Evolutionary conservation across 2,888 invertebrate genomes (phyloP).

Genomic region (Macrosiphum euphorbiae): DNA sequence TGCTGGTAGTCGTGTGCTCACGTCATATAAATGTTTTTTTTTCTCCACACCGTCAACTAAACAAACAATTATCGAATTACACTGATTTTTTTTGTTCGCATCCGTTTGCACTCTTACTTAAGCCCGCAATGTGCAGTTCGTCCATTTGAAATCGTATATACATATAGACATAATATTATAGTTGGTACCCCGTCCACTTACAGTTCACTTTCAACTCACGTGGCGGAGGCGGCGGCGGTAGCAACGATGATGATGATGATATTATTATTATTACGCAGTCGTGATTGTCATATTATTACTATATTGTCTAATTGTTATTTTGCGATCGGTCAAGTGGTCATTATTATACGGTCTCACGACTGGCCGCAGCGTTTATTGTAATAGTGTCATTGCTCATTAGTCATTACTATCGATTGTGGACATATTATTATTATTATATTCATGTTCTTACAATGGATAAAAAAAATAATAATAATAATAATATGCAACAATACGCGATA

Average conservation of each 20-base stretch:
- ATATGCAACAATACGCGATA: not conserved
- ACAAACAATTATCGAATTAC: constrained; percentile 1
- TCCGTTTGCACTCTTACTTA: not conserved
- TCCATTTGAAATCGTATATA: not conserved
- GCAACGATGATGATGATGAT: not conserved
- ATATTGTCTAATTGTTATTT: not conserved
- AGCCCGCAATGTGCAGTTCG: not conserved
- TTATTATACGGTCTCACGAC: not conserved
- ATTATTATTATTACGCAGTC: not conserved
- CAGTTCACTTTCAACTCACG: not conserved
- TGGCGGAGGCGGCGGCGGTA: not conserved
- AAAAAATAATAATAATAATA: not conserved
- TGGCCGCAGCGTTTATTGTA: not conserved
- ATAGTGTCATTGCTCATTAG: not conserved
- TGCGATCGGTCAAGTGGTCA: not conserved
- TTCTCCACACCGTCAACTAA: not conserved
- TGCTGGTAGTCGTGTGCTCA: not conserved
- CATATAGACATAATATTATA: no score
- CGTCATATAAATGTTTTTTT: not conserved
- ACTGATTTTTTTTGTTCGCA: not conserved
- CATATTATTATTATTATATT: not conserved
- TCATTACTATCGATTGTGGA: not conserved
- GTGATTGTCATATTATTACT: not conserved
- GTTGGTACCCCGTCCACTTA: not conserved
- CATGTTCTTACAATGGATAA: not conserved